phyloP scores from a whole-genome alignment of 2,113 vertebrate species.

The Orthonyx spaldingii region DNA sequence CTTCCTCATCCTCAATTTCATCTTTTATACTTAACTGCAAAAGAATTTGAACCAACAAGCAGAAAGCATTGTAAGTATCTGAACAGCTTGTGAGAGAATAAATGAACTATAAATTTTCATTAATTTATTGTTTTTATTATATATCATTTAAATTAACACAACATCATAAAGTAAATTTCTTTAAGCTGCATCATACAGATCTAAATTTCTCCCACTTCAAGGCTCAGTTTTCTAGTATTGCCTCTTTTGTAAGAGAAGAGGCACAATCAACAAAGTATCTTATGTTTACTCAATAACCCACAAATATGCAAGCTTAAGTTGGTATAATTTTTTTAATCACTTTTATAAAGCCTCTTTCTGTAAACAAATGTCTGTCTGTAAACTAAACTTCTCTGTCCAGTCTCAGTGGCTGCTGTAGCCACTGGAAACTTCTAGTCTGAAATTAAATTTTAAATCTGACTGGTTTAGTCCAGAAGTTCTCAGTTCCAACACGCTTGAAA shows the following conservation, averaged over 20 bases:
- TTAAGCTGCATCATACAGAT: background rate
- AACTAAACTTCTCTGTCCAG: background rate
- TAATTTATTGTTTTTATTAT: background rate
- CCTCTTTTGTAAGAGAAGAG: background rate
- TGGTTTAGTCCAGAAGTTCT: background rate
- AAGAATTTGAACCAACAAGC: background rate
- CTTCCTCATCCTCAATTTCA: constrained; percentile 92
- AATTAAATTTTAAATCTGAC: background rate
- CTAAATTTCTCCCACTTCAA: background rate
- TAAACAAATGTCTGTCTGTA: background rate
- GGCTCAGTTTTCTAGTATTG: background rate
- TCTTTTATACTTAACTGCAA: constrained; percentile 86
- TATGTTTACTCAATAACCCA: background rate
- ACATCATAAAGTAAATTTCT: background rate
- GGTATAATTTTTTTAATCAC: background rate
- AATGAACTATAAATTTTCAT: background rate
- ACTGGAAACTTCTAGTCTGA: background rate
- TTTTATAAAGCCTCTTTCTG: background rate
- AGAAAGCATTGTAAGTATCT: background rate
- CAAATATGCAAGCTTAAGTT: background rate
- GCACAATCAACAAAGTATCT: background rate
- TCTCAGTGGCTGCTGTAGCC: background rate
- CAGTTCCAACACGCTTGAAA: background rate
- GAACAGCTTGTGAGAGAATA: background rate
- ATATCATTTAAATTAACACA: background rate